phyloP scores from a whole-genome alignment of 2,113 vertebrate genomes.

The Lagopus leucura region DNA sequence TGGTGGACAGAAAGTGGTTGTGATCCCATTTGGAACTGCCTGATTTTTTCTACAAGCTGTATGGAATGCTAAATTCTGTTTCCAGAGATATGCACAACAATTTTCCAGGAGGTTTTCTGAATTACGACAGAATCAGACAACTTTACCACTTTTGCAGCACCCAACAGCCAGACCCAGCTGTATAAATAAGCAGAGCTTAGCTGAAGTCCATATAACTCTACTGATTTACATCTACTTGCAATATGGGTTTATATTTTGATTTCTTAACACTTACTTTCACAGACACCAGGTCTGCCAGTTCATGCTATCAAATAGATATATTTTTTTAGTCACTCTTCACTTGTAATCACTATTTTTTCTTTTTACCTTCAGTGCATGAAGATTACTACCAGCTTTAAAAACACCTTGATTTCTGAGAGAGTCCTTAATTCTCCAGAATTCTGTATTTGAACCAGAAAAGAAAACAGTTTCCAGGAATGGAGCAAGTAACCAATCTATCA shows the following conservation, averaged over 20 bases:
- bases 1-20: background rate
- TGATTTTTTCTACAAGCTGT: background rate
- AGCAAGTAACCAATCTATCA: background rate
- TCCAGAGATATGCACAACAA: background rate
- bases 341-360: background rate
- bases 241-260: background rate
- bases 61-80: background rate
- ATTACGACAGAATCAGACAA: background rate
- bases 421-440: background rate
- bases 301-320: background rate
- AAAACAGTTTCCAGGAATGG: background rate
- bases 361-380: background rate
- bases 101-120: background rate
- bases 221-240: background rate
- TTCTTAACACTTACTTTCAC: background rate
- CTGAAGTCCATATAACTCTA: background rate
- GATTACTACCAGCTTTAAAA: background rate
- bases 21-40: background rate
- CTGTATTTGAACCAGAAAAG: background rate
- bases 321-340: background rate
- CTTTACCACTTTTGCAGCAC: background rate
- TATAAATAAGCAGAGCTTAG: slow-evolving; percentile 23
- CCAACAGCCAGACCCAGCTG: background rate
- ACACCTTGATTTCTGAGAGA: background rate
- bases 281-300: background rate